Evolutionary conservation across 2,797 vertebrate species (phyloP), one percentile per base, ranked within the genome.

Genomic region (Argya squamiceps): DNA sequence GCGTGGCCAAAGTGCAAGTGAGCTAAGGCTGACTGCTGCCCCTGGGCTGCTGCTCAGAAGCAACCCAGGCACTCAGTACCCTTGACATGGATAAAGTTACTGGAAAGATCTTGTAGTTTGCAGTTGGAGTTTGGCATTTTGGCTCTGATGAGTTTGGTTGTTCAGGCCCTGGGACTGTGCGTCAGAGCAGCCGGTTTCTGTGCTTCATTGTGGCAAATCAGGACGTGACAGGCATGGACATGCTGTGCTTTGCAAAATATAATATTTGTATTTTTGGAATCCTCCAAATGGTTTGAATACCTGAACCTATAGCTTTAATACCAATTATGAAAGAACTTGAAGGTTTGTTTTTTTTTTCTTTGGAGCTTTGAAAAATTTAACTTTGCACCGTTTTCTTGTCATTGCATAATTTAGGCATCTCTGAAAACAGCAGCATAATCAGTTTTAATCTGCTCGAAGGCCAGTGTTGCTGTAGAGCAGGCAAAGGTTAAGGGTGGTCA

Each of bases 171-270:
- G 63, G 47, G 26, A 78, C 12, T 6, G 4, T 88, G 50, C n/a
- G 16, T 84, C 50, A 62, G n/a, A 74, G 49, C 15, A 52, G 39
- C 36, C 14, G 11, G 62, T 62, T 70, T 91, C 82, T 94, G 92
- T 84, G 70, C 91, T 94, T 95, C 74, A 19, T 37, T 91, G 93
- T 84, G 78, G 83, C 83, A 96, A 64, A 29, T 76, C 10, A 2
- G 73, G 47, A 58, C 6, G 23, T 84, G 84, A 62, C 93, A 93
- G 58, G 78, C 56, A 65, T 53, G 82, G 85, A 62, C 74, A 23
- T 64, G 79, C 64, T 73, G 68, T 82, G 58, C 84, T 90, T 39
- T 80, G 69, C 73, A 94, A 88, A 92, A 76, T 74, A 26, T 2
- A 67, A 9, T 88, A 41, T 79, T 96, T 80, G 29, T 81, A 15